Evolutionary conservation across 2,888 invertebrate genomes (phyloP).

Genomic region (Neocrepidodera transversa): DNA sequence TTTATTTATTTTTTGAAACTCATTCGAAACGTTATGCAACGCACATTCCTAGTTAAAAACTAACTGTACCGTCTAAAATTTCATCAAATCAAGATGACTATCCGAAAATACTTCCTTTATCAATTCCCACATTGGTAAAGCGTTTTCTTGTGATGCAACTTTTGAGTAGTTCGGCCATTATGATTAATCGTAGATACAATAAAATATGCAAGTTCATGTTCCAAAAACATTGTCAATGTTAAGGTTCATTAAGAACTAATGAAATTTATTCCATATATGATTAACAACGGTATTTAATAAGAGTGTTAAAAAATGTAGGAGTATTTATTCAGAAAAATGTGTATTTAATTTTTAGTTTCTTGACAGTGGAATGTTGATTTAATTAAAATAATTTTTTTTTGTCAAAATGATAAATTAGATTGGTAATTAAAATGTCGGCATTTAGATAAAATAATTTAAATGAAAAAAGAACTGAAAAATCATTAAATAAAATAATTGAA

Average conservation of each 20-base stretch:
- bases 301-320: constrained; percentile 8
- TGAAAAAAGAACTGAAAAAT: no score
- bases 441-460: no score
- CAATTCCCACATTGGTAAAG: constrained; percentile 24
- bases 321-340: neutral
- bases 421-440: constrained; percentile 4
- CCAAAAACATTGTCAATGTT: constrained; percentile 32
- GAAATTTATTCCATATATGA: constrained; percentile 13
- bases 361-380: constrained; percentile 1
- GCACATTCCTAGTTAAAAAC: constrained; percentile 22
- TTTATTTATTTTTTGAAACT: neutral
- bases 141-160: constrained; percentile 22
- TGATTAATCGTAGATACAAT: constrained; percentile 26
- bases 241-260: constrained; percentile 25
- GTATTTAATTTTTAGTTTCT: neutral
- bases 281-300: constrained; percentile 16
- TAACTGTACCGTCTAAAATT: constrained; percentile 29
- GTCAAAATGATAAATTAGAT: neutral
- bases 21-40: constrained; percentile 25
- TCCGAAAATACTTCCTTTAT: constrained; percentile 25
- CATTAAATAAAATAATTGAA: no score
- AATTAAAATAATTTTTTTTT: neutral
- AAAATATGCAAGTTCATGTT: constrained; percentile 32
- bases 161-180: constrained; percentile 16
- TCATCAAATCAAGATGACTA: constrained; percentile 34